Evolutionary conservation across 2,797 vertebrate species (phyloP).

Genomic region (Choloepus didactylus): DNA sequence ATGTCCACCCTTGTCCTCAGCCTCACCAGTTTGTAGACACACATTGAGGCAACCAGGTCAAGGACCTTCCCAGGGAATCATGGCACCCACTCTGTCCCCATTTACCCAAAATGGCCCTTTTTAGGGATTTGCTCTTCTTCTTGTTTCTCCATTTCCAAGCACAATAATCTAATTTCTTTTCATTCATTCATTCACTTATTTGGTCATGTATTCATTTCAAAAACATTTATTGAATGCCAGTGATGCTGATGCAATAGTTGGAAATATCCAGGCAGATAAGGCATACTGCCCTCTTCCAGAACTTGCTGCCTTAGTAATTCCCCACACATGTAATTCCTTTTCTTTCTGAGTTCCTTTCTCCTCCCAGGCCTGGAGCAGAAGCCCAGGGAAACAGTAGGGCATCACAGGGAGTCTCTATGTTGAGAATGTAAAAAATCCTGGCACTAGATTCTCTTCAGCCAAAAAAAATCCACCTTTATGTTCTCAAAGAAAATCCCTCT

Average conservation of each 20-base stretch:
- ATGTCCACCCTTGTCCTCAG: background rate
- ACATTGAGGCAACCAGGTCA: background rate
- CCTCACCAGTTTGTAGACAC: background rate
- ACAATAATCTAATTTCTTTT: background rate
- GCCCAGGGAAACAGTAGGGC: background rate
- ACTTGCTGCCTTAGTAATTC: background rate
- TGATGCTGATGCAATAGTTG: background rate
- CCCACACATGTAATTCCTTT: background rate
- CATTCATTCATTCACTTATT: background rate
- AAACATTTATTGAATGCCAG: background rate
- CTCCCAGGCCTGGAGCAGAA: background rate
- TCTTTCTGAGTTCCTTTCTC: constrained; percentile 20
- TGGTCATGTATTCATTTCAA: background rate
- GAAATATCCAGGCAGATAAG: background rate
- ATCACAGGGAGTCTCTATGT: background rate
- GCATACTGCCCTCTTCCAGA: background rate
- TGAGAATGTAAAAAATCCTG: constrained; percentile 53
- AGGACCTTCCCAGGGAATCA: background rate
- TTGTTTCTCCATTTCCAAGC: background rate
- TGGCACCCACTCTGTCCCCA: too few species aligned
- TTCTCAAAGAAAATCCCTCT: constrained; percentile 41
- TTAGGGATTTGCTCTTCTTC: constrained; percentile 8
- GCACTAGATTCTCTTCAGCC: constrained; percentile 1
- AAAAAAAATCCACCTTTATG: background rate
- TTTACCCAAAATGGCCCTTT: background rate